Conservation (phyloP, 2,888 invertebrate genomes). For the Eulithis testata region DNA sequence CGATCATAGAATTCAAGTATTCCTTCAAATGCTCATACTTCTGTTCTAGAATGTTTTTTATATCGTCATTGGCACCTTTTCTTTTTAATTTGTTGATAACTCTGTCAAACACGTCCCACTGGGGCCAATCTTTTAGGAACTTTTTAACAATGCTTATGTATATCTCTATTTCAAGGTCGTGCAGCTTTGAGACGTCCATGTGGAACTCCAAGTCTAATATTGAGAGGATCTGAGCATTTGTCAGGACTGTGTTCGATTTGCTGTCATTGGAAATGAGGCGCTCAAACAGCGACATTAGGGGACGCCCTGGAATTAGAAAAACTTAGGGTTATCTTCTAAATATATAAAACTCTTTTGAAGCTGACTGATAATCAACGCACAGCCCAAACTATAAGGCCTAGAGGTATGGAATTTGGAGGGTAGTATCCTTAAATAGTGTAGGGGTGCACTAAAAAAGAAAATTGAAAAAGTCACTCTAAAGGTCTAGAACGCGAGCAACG, state of each 20-base stretch:
- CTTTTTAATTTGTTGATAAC: constrained; percentile 52
- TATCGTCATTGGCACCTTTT: constrained; percentile 39
- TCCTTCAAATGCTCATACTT: constrained; percentile 61
- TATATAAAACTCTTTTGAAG: too few species aligned
- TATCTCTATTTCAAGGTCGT: constrained; percentile 64
- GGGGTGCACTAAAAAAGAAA: too few species aligned
- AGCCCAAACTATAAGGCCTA: too few species aligned
- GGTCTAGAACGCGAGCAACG: too few species aligned
- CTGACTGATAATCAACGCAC: too few species aligned
- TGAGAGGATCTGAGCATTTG: constrained; percentile 64
- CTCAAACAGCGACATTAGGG: constrained; percentile 64
- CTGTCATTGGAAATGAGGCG: constrained; percentile 60
- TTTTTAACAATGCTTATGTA: constrained; percentile 69
- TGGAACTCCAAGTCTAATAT: constrained; percentile 65
- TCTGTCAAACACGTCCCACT: constrained; percentile 68
- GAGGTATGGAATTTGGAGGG: too few species aligned
- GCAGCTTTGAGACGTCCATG: constrained; percentile 51
- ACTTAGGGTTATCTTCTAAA: not conserved
- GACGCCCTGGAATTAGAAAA: constrained; percentile 57
- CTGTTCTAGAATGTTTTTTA: constrained; percentile 51
- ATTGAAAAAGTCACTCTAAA: too few species aligned
- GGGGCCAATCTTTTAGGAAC: constrained; percentile 71
- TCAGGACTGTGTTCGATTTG: constrained; percentile 66
- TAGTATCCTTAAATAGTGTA: too few species aligned
- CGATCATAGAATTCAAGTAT: constrained; percentile 57